phyloP scores from a whole-genome alignment of 2,113 vertebrate species.

The Syngnathoides biaculeatus region DNA sequence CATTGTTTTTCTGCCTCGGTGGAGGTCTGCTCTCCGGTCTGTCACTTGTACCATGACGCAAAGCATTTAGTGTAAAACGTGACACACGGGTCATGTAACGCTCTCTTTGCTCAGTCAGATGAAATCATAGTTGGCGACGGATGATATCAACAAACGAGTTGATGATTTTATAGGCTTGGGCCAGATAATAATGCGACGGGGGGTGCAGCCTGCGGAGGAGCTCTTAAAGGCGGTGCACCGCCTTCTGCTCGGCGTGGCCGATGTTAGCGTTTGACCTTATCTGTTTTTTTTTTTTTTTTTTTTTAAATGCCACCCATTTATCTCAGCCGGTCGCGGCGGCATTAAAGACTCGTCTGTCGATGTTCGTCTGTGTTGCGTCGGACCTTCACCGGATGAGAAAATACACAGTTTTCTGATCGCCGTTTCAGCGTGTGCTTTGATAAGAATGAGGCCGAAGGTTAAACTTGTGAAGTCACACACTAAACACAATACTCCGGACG shows the following conservation, averaged over 20 bases:
- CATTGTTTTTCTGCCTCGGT: not conserved
- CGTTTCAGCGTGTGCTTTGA: too few species aligned
- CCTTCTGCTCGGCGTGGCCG: slow-evolving; percentile 46
- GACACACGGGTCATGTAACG: slow-evolving; percentile 25
- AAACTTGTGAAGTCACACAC: too few species aligned
- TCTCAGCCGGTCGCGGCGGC: slow-evolving; percentile 33
- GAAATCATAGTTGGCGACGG: slow-evolving; percentile 39
- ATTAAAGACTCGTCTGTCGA: slow-evolving; percentile 50
- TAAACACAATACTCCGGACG: too few species aligned
- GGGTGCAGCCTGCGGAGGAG: slow-evolving; percentile 28
- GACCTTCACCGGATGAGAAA: not conserved
- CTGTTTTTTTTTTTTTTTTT: too few species aligned
- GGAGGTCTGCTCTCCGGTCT: not conserved
- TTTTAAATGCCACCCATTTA: slow-evolving; percentile 54
- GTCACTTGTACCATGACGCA: not conserved
- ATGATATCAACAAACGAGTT: slow-evolving; percentile 60
- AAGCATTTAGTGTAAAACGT: slow-evolving; percentile 5
- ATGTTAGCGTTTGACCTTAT: slow-evolving; percentile 51
- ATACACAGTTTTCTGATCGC: not conserved
- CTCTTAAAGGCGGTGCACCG: slow-evolving; percentile 49
- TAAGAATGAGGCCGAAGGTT: too few species aligned
- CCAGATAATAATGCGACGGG: slow-evolving; percentile 51
- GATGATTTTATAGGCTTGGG: slow-evolving; percentile 53
- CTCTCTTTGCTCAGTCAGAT: slow-evolving; percentile 31
- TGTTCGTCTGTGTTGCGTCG: slow-evolving; percentile 51